These are phyloP conservation scores for Pampusana beccarii DNA, from an alignment of 2,113 vertebrate genomes.

Conservation along the genomic window DNA sequence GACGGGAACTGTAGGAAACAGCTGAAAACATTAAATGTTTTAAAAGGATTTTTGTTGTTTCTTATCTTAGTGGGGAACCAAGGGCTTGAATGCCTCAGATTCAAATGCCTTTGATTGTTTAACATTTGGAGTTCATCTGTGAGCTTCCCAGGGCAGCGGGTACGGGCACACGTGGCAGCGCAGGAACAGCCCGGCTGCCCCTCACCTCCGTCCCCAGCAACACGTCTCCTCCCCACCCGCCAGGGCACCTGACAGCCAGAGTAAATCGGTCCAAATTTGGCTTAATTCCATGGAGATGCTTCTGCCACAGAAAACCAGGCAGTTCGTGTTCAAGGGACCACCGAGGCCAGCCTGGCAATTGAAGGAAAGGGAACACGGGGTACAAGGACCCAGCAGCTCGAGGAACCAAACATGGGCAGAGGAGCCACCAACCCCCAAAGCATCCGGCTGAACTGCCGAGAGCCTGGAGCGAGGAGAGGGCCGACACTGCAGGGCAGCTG, in stretches of 20 bases:
- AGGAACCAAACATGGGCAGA: neutral
- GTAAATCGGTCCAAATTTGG: neutral
- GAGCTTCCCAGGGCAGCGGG: conserved; percentile 3
- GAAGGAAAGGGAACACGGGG: rapidly evolving
- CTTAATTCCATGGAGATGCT: neutral
- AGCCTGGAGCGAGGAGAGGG: neutral
- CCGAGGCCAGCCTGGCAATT: neutral
- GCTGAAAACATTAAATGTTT: neutral
- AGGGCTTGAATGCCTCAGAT: neutral
- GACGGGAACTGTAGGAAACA: conserved; percentile 24
- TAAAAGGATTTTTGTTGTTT: conserved; percentile 22
- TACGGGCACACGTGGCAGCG: neutral
- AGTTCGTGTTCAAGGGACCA: neutral
- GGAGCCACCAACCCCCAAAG: neutral
- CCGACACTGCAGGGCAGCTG: neutral
- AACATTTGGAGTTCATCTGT: conserved; percentile 23
- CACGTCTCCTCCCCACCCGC: neutral
- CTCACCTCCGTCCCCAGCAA: neutral
- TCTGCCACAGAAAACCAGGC: neutral
- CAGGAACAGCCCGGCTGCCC: neutral
- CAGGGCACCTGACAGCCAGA: neutral
- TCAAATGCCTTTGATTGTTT: neutral
- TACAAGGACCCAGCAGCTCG: rapidly evolving
- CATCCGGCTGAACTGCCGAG: neutral
- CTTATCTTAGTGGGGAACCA: conserved; percentile 19